Base-by-base conservation (phyloP, 2,113 vertebrate genomes). In the Ariopsis seemanni region DNA sequence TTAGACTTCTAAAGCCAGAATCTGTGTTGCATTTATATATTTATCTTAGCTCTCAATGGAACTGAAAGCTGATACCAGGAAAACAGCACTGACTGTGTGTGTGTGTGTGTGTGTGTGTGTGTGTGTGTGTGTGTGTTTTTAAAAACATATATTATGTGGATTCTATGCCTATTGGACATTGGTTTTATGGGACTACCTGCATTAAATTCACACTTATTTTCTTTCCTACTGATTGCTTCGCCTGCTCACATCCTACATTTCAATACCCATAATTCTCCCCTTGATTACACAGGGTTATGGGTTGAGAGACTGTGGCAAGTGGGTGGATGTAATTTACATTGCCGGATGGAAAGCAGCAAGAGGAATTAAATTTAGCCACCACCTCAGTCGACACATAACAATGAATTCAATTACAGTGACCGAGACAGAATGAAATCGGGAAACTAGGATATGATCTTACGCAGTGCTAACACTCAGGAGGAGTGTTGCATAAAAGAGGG, bases 301-400 rank as follows among this genome's bases (percentile, higher is more conserved):
- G 65, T 75, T 69, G 63, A 82, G 88, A 89, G 83, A 83, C 72
- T 84, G 63, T 63, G 30, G 84, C 72, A 62, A 86, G 89, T 89
- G 89, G 89, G 87, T 87, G 89, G 89, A 34, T 78, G 88, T 88
- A 77, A 90, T 90, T 92, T 92, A 71, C 55, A 86, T 77, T 84
- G 71, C 80, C 50, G 27, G 91, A 89, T 87, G 48, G 90, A 91
- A 87, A 83, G 75, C 52, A 42, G 53, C 75, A 52, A 42, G 72
- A 85, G 52, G 82, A 87, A 79, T 89, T 80, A 89, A 78, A 65
- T 92, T 93, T 91, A 75, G 71, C 50, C 57, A 30, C 48, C 34
- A 72, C 78, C 67, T 22, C 80, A 89, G 87, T 80, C 65, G 53
- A 18, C 48, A 85, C 62, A 82, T 79, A 85, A 90, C 86, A 89